Percentiles rank a stretch among this genome's conserved stretches.
Conservation (phyloP, 2,888 invertebrate species). For the Drosophila anomalata region DNA sequence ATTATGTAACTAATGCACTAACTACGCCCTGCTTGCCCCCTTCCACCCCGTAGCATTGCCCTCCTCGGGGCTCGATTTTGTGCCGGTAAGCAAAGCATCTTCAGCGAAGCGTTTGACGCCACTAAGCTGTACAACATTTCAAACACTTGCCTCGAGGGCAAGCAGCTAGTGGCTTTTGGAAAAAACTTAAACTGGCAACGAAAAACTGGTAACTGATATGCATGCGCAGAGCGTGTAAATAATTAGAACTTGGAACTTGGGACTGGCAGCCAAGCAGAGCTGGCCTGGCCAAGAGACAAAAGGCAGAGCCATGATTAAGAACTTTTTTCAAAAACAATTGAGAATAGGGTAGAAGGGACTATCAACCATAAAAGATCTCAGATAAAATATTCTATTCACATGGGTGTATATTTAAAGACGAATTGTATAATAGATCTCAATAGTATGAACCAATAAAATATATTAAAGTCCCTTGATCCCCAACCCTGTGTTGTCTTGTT, state of each 20-base stretch:
- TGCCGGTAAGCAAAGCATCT: constrained; percentile 19
- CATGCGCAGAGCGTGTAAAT: constrained; percentile 72
- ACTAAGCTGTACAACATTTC: constrained; percentile 72
- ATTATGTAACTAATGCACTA: constrained; percentile 64
- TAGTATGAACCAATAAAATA: not conserved
- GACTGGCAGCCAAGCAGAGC: constrained; percentile 26
- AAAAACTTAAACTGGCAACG: constrained; percentile 23
- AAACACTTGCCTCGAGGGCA: constrained; percentile 62
- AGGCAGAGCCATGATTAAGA: constrained; percentile 59
- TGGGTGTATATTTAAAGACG: not conserved
- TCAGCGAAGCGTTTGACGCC: constrained; percentile 71
- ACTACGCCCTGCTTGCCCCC: constrained; percentile 34
- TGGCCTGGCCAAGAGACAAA: constrained; percentile 45
- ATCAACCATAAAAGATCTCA: constrained; percentile 1
- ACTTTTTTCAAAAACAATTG: constrained; percentile 27
- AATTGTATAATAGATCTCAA: not conserved
- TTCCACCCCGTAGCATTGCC: not conserved
- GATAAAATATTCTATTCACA: not conserved
- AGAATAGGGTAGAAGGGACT: constrained; percentile 11
- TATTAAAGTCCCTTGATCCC: not conserved
- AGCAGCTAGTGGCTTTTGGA: constrained; percentile 11
- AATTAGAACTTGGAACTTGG: constrained; percentile 55
- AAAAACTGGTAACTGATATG: constrained; percentile 72
- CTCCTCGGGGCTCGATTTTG: not conserved
- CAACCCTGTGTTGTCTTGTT: not conserved